These are phyloP conservation scores for Danaus chrysippus DNA, from an alignment of 2,888 invertebrate species.

Conservation along the genomic window DNA sequence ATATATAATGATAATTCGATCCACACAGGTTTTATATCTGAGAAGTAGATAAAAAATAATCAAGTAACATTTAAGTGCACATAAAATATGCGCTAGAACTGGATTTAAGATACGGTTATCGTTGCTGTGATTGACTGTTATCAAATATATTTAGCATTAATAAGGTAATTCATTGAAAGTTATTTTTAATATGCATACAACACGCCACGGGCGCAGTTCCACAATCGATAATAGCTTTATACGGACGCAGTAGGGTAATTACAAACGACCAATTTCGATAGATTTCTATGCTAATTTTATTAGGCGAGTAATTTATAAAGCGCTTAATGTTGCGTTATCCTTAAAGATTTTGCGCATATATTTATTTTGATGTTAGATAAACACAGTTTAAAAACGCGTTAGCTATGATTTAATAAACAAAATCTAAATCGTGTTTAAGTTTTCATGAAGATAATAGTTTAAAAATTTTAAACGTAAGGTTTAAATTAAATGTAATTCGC, in stretches of 20 bases:
- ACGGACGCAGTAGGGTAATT: conserved; percentile 27
- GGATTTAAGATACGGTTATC: not conserved
- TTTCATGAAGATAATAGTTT: not conserved
- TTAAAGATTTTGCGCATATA: not conserved
- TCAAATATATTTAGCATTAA: not conserved
- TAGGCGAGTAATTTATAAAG: conserved; percentile 47
- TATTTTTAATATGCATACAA: conserved; percentile 3
- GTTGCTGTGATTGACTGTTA: not conserved
- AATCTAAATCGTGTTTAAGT: too few species aligned
- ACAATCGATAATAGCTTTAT: conserved; percentile 19
- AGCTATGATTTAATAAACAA: too few species aligned
- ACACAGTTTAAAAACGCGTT: not conserved
- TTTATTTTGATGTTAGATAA: not conserved
- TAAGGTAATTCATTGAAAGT: not conserved
- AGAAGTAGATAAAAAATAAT: too few species aligned
- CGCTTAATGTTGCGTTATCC: conserved; percentile 3
- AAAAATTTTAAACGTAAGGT: not conserved
- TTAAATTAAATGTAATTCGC: conserved; percentile 21
- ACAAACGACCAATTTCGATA: conserved; percentile 55
- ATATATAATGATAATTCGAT: too few species aligned
- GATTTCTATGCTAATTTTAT: conserved; percentile 71
- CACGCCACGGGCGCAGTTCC: conserved; percentile 13
- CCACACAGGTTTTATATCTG: too few species aligned
- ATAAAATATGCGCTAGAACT: too few species aligned
- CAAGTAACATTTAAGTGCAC: too few species aligned